These are phyloP conservation scores for Ginglymostoma cirratum DNA, from an alignment of 2,113 vertebrate species.

Conservation along the genomic window DNA sequence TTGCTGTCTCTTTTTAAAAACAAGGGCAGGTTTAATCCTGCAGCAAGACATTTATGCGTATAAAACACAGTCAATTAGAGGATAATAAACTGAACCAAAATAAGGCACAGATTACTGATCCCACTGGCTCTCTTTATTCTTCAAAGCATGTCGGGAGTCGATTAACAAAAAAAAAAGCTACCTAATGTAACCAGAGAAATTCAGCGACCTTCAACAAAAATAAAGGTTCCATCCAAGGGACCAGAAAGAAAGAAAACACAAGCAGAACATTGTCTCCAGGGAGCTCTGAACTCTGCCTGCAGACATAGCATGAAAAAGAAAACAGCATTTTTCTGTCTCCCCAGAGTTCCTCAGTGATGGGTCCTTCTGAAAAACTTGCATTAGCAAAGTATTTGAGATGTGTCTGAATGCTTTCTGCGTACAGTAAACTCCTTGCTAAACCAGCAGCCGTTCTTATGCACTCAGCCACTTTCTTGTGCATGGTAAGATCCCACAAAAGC, in stretches of 20 bases:
- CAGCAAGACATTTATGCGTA: not conserved
- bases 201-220: not conserved
- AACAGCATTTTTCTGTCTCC: not conserved
- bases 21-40: not conserved
- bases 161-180: not conserved
- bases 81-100: slow-evolving; percentile 20
- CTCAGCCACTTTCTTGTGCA: not conserved
- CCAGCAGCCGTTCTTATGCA: not conserved
- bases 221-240: not conserved
- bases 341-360: not conserved
- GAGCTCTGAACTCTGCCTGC: not conserved
- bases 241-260: not conserved
- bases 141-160: not conserved
- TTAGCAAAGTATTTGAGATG: not conserved
- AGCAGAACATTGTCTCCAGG: not conserved
- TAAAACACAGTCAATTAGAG: slow-evolving; percentile 29
- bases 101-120: not conserved
- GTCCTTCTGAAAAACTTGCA: not conserved
- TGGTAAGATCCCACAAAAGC: not conserved
- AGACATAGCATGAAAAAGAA: not conserved
- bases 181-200: slow-evolving; percentile 8
- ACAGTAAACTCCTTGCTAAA: not conserved
- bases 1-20: not conserved
- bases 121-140: not conserved
- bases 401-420: too few relatives aligned